Evolutionary conservation across 2,888 invertebrate species (phyloP).

Genomic region (Abscondita cerata): DNA sequence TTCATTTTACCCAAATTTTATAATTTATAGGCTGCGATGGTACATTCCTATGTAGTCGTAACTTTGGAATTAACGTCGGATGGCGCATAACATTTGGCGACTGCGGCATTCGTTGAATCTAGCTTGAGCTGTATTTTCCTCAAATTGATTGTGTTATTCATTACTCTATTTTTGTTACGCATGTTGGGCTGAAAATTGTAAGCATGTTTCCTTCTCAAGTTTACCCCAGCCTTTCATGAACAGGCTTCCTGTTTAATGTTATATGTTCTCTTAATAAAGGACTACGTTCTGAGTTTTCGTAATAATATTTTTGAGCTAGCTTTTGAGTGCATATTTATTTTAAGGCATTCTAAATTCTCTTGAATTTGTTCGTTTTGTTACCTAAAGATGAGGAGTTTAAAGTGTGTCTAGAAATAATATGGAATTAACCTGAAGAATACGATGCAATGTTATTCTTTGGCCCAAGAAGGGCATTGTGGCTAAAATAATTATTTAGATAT

Average conservation of each 20-base stretch:
- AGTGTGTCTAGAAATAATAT: too few relatives aligned
- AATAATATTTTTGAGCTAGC: not conserved
- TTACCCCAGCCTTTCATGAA: not conserved
- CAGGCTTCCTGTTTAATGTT: not conserved
- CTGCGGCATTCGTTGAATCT: not conserved
- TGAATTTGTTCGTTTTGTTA: not conserved
- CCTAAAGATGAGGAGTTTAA: too few relatives aligned
- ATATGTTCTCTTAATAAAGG: not conserved
- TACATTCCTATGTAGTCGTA: not conserved
- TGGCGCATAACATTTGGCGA: not conserved
- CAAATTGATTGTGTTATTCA: too few relatives aligned
- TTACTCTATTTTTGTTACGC: too few relatives aligned
- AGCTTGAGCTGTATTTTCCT: not conserved
- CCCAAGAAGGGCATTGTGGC: not conserved
- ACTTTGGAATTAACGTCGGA: not conserved
- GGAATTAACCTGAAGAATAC: not conserved
- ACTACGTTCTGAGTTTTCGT: not conserved
- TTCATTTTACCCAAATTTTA: not conserved
- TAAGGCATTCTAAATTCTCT: slow-evolving; percentile 1
- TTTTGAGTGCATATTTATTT: not conserved
- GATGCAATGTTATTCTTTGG: not conserved
- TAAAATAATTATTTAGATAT: too few relatives aligned
- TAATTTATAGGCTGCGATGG: not conserved
- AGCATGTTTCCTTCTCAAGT: not conserved
- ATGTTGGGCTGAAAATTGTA: not conserved